Evolutionary conservation across 2,797 vertebrate species (phyloP).

Genomic region (Liasis olivaceus): DNA sequence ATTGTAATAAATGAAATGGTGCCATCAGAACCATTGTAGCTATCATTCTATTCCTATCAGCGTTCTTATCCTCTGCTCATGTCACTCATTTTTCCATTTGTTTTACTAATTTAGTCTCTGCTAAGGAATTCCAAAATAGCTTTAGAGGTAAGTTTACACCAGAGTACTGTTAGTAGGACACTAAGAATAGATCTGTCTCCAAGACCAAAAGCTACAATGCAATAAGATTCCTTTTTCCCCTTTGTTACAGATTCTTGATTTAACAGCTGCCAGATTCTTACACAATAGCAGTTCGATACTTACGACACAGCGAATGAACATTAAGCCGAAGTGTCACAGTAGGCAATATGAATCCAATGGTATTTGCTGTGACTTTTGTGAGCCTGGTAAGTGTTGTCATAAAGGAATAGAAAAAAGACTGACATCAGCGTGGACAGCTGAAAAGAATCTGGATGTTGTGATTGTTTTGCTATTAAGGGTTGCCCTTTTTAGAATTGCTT

Average conservation of each 20-base stretch:
- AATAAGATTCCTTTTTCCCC: slow-evolving; percentile 9
- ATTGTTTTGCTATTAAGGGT: not conserved
- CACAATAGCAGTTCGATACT: slow-evolving; percentile 7
- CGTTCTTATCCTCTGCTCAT: not conserved
- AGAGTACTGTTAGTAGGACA: not conserved
- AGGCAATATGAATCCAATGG: not conserved
- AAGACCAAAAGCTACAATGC: not conserved
- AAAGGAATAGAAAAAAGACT: not conserved
- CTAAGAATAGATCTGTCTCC: not conserved
- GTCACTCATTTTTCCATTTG: not conserved
- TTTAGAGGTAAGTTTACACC: too few species aligned
- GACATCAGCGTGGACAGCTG: not conserved
- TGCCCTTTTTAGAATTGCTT: too few species aligned
- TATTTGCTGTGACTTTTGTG: slow-evolving; percentile 61
- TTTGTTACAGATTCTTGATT: slow-evolving; percentile 32
- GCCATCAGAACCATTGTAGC: not conserved
- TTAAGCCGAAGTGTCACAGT: not conserved
- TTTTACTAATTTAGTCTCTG: not conserved
- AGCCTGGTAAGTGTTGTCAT: slow-evolving; percentile 53
- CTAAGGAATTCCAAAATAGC: not conserved
- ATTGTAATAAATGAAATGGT: not conserved
- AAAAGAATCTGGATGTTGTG: not conserved
- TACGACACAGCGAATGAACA: accelerated
- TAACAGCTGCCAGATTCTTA: slow-evolving; percentile 15
- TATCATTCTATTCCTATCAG: not conserved